Percentiles rank a stretch among this genome's conserved stretches.
Conservation (phyloP, 2,797 vertebrate genomes). For the Coluber constrictor region DNA sequence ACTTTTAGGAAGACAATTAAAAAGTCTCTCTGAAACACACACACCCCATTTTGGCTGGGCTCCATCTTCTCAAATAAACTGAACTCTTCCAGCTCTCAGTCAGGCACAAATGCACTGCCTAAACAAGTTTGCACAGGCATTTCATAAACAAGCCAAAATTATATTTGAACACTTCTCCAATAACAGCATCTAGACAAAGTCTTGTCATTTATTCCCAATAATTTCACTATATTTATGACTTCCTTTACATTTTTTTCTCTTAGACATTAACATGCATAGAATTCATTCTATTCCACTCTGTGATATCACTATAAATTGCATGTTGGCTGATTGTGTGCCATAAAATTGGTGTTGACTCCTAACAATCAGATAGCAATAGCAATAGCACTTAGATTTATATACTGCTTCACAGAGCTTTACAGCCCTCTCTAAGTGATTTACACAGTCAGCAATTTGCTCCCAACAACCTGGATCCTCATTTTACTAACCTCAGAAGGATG, state of each 20-base stretch:
- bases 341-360: neutral
- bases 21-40: neutral
- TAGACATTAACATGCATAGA: neutral
- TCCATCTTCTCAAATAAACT: neutral
- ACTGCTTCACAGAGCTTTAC: neutral
- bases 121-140: neutral
- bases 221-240: neutral
- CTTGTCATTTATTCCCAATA: neutral
- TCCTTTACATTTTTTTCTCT: neutral
- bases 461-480: neutral
- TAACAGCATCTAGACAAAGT: neutral
- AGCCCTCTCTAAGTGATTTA: neutral
- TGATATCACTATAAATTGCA: neutral
- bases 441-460: neutral
- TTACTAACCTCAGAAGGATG: neutral
- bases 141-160: neutral
- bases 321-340: neutral
- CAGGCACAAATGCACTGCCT: neutral
- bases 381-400: neutral
- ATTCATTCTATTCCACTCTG: neutral
- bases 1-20: neutral
- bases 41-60: neutral
- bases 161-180: neutral
- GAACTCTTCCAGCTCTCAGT: neutral
- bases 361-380: neutral